These are phyloP conservation scores for Eugnorisma glareosa DNA, from an alignment of 2,888 invertebrate genomes.

Conservation along the genomic window DNA sequence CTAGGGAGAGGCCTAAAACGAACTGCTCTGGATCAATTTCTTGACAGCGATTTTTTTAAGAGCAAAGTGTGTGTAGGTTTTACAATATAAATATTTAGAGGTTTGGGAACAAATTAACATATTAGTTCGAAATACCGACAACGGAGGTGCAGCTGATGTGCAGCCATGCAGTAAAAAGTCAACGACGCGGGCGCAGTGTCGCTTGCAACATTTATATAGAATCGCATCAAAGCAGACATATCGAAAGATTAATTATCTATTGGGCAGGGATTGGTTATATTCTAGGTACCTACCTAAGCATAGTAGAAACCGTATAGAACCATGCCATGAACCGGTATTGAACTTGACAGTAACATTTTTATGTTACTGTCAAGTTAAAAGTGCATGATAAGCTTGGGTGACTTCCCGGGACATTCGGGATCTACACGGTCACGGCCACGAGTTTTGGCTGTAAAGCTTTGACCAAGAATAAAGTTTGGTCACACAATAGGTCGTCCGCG, in stretches of 20 bases:
- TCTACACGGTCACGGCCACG: neutral
- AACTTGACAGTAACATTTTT: too few species aligned
- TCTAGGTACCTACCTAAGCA: too few species aligned
- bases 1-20: neutral
- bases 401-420: neutral
- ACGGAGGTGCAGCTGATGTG: neutral
- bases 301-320: neutral
- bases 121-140: neutral
- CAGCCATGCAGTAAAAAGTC: constrained; percentile 40
- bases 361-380: too few species aligned
- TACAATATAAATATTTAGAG: neutral
- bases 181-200: constrained; percentile 18
- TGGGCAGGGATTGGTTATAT: neutral
- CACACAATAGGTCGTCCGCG: neutral
- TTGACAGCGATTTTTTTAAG: neutral
- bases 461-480: too few species aligned
- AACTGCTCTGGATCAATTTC: neutral
- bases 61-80: neutral
- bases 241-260: neutral
- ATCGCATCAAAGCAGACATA: neutral
- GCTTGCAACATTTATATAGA: constrained; percentile 33
- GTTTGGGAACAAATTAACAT: neutral
- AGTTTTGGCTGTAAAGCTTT: neutral
- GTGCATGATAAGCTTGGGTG: neutral
- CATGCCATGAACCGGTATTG: neutral